phyloP scores from a whole-genome alignment of 2,797 vertebrate genomes.

The Potorous gilbertii region DNA sequence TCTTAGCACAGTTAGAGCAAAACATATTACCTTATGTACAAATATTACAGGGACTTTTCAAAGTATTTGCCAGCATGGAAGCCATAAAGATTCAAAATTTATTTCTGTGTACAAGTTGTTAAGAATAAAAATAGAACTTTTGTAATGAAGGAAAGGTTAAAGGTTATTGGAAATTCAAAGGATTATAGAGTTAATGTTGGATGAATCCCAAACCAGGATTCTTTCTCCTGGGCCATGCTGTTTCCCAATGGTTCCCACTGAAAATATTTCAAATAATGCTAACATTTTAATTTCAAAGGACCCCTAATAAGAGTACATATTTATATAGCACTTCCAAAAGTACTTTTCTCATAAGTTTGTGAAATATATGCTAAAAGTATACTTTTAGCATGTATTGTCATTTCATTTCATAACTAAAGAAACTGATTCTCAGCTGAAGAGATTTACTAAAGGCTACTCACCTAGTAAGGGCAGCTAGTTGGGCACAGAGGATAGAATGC shows the following conservation, averaged over 20 bases:
- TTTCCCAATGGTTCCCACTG: conserved; percentile 33
- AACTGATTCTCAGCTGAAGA: background rate
- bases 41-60: conserved; percentile 13
- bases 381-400: too few relatives aligned
- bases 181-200: conserved; percentile 20
- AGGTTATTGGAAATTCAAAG: background rate
- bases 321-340: background rate
- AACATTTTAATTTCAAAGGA: background rate
- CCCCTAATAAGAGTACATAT: background rate
- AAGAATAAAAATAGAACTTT: background rate
- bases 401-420: background rate
- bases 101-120: conserved; percentile 23
- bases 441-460: background rate
- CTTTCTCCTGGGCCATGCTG: background rate
- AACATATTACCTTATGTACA: conserved; percentile 18
- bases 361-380: background rate
- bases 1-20: background rate
- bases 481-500: too few relatives aligned
- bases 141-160: background rate
- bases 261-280: background rate
- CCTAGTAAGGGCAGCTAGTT: background rate
- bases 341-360: conserved; percentile 1
- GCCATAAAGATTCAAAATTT: conserved; percentile 23
- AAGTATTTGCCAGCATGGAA: conserved; percentile 36
- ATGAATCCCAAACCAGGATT: conserved; percentile 24